Percentiles rank a stretch among this genome's conserved stretches.
Evolutionary conservation across 2,113 vertebrate species (phyloP).

Genomic region (Dasyprocta punctata): DNA sequence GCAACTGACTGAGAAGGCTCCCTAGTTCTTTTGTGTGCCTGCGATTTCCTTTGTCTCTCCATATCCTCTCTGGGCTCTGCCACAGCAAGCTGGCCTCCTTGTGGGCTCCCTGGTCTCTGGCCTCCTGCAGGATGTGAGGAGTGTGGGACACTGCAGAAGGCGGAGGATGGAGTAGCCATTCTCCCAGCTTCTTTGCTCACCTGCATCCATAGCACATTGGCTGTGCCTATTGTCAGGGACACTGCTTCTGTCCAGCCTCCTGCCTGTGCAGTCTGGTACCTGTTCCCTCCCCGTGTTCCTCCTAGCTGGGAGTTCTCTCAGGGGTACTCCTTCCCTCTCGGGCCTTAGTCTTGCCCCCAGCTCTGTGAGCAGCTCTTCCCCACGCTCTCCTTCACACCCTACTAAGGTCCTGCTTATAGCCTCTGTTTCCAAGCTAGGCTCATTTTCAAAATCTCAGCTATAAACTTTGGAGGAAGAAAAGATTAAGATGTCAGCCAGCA

Average conservation of each 20-base stretch:
- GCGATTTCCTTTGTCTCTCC: not conserved
- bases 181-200: not conserved
- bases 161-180: not conserved
- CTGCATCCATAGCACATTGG: not conserved
- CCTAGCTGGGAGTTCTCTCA: too few species aligned
- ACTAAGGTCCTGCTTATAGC: not conserved
- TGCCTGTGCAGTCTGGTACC: not conserved
- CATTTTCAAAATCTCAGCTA: not conserved
- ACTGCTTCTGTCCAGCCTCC: not conserved
- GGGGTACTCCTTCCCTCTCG: fast-evolving
- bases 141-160: not conserved
- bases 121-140: not conserved
- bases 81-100: not conserved
- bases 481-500: not conserved
- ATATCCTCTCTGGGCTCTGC: not conserved
- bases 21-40: not conserved
- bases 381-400: not conserved
- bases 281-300: not conserved
- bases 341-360: not conserved
- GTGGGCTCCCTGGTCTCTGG: not conserved
- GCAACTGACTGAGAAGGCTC: not conserved
- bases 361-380: not conserved
- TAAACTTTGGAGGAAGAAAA: not conserved
- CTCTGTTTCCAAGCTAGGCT: not conserved
- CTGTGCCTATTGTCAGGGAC: not conserved